Evolutionary conservation across 2,888 invertebrate genomes (phyloP).

Genomic region (Pollenia amentaria): DNA sequence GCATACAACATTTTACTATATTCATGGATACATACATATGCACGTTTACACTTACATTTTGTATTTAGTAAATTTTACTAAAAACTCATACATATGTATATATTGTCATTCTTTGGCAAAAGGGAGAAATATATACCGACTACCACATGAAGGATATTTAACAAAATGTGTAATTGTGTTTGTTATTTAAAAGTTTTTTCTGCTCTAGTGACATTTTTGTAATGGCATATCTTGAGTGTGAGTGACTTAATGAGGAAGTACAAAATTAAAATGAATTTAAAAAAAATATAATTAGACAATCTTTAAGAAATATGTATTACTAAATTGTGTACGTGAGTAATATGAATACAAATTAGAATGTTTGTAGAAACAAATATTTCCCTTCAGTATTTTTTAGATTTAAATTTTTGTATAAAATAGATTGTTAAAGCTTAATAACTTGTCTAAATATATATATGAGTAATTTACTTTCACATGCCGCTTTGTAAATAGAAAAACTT

Average conservation of each 20-base stretch:
- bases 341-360: too few relatives aligned
- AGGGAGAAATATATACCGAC: not conserved
- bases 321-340: too few relatives aligned
- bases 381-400: too few relatives aligned
- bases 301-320: too few relatives aligned
- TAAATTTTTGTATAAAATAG: too few relatives aligned
- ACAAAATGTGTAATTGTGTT: conserved; percentile 27
- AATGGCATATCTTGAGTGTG: too few relatives aligned
- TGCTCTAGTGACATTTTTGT: not conserved
- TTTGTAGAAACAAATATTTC: too few relatives aligned
- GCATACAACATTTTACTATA: not conserved
- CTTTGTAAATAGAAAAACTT: too few relatives aligned
- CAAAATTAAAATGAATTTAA: not conserved
- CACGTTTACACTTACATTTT: not conserved
- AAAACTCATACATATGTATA: not conserved
- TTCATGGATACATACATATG: not conserved
- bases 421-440: too few relatives aligned
- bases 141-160: not conserved
- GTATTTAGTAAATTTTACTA: not conserved
- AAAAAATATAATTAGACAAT: not conserved
- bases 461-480: too few relatives aligned
- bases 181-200: not conserved
- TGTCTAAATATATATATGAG: too few relatives aligned
- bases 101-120: conserved; percentile 2
- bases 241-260: not conserved